A percentile compares a stretch with the other conserved stretches of the same genome.
These are phyloP conservation scores for Nemoura dubitans DNA, from an alignment of 2,888 invertebrate genomes.

Conservation along the genomic window DNA sequence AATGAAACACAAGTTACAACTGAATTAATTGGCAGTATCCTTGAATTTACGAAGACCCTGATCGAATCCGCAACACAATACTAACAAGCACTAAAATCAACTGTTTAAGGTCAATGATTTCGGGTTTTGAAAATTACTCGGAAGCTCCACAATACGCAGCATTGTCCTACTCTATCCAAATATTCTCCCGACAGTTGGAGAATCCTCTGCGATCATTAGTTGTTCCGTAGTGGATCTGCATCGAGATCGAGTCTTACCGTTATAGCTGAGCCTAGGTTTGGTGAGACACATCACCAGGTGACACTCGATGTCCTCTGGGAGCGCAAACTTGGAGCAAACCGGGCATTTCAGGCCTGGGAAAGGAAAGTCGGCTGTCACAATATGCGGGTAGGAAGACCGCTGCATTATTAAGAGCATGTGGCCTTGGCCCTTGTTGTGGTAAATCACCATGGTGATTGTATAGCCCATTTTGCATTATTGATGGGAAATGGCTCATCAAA, in stretches of 20 bases:
- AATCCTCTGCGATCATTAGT: too few species aligned
- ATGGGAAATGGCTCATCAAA: background rate
- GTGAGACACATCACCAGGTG: slow-evolving; percentile 99
- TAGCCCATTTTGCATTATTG: background rate
- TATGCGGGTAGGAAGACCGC: background rate
- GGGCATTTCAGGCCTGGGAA: slow-evolving; percentile 96
- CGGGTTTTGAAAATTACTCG: too few species aligned
- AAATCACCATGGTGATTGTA: background rate
- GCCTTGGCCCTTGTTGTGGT: background rate
- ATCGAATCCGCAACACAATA: too few species aligned
- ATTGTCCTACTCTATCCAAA: too few species aligned
- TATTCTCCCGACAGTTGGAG: too few species aligned
- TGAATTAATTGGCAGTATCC: too few species aligned
- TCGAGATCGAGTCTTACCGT: slow-evolving; percentile 74
- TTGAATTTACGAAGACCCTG: too few species aligned
- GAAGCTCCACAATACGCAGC: too few species aligned
- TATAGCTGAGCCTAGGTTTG: slow-evolving; percentile 97
- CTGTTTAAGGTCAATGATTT: too few species aligned
- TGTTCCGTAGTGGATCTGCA: background rate
- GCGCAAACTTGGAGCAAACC: slow-evolving; percentile 97
- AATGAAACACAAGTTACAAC: too few species aligned
- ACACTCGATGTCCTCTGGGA: slow-evolving; percentile 98
- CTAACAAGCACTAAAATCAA: too few species aligned
- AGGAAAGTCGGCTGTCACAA: background rate
- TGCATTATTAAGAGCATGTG: background rate